phyloP scores from a whole-genome alignment of 2,113 vertebrate genomes.

The Arvicanthis niloticus region DNA sequence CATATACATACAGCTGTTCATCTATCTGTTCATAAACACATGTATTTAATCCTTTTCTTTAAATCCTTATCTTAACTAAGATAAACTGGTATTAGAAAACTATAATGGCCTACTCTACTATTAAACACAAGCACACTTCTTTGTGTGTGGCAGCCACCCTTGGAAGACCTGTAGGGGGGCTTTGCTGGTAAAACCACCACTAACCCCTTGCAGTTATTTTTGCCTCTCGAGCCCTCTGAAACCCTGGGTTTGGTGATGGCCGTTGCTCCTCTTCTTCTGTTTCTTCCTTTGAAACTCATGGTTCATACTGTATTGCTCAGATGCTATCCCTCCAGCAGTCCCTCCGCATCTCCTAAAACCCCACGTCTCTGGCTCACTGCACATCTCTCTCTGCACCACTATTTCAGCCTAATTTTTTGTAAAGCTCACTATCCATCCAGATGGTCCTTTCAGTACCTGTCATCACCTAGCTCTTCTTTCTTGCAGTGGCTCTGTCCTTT shows the following conservation, averaged over 20 bases:
- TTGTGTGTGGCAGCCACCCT: neutral
- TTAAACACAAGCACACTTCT: constrained; percentile 17
- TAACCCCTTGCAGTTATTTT: neutral
- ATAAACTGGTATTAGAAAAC: constrained; percentile 51
- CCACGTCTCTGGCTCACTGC: neutral
- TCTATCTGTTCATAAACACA: neutral
- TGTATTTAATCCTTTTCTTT: neutral
- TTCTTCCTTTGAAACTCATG: neutral
- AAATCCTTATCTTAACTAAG: constrained; percentile 42
- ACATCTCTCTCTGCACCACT: neutral
- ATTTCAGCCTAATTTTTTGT: neutral
- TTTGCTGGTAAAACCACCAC: neutral
- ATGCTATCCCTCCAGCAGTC: neutral
- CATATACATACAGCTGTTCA: neutral
- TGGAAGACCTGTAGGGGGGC: neutral
- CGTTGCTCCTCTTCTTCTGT: neutral
- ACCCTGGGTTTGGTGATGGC: neutral
- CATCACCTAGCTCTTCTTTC: neutral
- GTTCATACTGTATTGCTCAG: neutral
- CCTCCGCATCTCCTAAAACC: constrained; percentile 20
- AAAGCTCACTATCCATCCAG: neutral
- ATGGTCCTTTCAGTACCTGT: neutral
- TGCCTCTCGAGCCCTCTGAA: neutral
- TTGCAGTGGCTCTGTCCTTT: neutral
- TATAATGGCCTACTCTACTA: constrained; percentile 45